Evolutionary conservation across 2,113 vertebrate genomes (phyloP), one percentile per base, ranked within the genome.

Genomic region (Lasiurus borealis): DNA sequence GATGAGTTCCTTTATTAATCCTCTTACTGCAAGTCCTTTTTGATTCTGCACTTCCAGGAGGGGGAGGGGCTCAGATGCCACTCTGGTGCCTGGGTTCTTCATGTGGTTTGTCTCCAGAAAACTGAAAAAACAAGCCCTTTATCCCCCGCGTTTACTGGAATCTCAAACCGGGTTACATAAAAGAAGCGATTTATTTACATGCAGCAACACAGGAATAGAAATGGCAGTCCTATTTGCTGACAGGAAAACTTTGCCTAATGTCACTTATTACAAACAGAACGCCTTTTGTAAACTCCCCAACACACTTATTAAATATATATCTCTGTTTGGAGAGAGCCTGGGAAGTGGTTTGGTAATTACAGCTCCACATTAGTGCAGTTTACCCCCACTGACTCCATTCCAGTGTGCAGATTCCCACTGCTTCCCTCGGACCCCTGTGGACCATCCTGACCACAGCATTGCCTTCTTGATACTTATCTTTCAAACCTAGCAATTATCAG

Each of bases 101-200:
- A 94, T 95, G 97, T 96, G 96, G 90, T 96, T 96, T 95, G 88
- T 97, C 89, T 97, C 91, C 95, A 96, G 82, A 92, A 92, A 85
- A 96, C 91, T 46, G 2, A 85, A 95, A 95, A 95, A 96, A 95
- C 75, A 96, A 96, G 71, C 64, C 95, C 76, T 96, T 95, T 94
- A 78, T 92, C 96, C 88, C n/a, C 36, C 82, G 88, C 44, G 3
- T 96, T 97, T 97, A 96, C 44, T 94, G 71, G 92, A 97, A 96
- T 96, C 88, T 91, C 95, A 90, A 82, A 90, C 66, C 29, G 34
- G 93, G 92, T 85, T 93, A 91, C 92, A 94, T 95, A 95, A 96
- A 97, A 97, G 84, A 36, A 91, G 59, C 31, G 8, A 85, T 36
- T 85, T 82, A 72, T 87, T 95, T 93, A 81, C 92, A 91, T 27